Percentiles rank a stretch among this genome's conserved stretches.
phyloP scores from a whole-genome alignment of 1,140 invertebrate species.

The Brachionus calyciflorus region DNA sequence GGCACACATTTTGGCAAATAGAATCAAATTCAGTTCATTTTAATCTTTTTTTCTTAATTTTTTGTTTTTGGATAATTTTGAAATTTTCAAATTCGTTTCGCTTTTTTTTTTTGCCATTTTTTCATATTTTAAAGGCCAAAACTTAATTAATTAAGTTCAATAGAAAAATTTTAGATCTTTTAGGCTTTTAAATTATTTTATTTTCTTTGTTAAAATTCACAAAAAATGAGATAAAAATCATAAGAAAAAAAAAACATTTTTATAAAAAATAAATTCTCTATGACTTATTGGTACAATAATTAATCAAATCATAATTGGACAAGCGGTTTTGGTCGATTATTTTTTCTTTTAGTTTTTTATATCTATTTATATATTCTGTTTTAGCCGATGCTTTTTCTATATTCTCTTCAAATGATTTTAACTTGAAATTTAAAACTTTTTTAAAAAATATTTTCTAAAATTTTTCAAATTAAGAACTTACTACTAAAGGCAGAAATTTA shows the following conservation, averaged over 20 bases:
- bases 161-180: no score
- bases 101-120: no score
- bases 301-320: constrained; percentile 16
- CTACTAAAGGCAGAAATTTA: constrained; percentile 36
- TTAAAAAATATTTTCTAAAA: neutral
- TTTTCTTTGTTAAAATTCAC: no score
- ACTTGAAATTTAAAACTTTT: neutral
- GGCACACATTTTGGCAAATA: no score
- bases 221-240: neutral
- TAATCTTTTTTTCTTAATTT: no score
- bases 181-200: no score
- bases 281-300: constrained; percentile 3
- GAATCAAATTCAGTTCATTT: no score
- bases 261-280: no score
- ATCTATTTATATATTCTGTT: neutral
- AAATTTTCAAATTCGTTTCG: no score
- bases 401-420: neutral
- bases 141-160: no score
- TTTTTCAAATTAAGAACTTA: neutral
- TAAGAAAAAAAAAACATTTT: neutral
- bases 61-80: no score
- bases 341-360: neutral
- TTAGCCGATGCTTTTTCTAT: neutral
- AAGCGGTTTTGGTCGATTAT: neutral
- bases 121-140: no score